Evolutionary conservation across 2,888 invertebrate genomes (phyloP).

Genomic region (Plusia festucae): DNA sequence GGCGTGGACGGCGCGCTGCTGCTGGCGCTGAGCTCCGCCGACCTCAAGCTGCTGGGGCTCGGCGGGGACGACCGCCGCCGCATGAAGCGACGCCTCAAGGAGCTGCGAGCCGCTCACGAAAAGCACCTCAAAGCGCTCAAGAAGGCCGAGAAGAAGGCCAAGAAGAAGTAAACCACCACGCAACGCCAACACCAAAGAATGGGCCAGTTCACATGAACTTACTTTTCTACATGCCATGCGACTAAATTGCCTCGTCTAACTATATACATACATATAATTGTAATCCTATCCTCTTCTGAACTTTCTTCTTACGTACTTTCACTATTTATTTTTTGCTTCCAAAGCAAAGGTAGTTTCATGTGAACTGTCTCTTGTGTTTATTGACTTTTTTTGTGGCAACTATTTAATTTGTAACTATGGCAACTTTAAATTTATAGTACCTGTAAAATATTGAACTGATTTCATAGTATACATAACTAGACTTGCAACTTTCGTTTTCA

Average conservation of each 20-base stretch:
- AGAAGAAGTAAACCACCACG: conserved; percentile 89
- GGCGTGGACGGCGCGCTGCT: conserved; percentile 96
- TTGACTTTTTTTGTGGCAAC: conserved; percentile 42
- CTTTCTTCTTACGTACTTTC: conserved; percentile 11
- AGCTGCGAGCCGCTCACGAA: conserved; percentile 94
- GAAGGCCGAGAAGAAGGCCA: conserved; percentile 95
- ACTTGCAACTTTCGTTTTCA: conserved; percentile 23
- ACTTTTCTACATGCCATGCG: conserved; percentile 26
- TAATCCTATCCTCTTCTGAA: conserved; percentile 14
- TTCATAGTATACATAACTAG: conserved; percentile 33
- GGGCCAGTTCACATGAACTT: conserved; percentile 65
- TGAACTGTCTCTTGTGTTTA: conserved; percentile 55
- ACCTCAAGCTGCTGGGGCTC: conserved; percentile 96
- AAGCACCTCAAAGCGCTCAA: conserved; percentile 95
- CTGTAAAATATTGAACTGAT: conserved; percentile 43
- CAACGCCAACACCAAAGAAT: conserved; percentile 69
- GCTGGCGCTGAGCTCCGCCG: conserved; percentile 96
- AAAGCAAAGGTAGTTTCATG: conserved; percentile 42
- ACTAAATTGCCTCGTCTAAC: conserved; percentile 11
- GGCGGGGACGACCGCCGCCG: conserved; percentile 94
- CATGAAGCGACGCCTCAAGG: conserved; percentile 95
- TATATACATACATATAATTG: conserved; percentile 23
- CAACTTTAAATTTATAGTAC: conserved; percentile 51
- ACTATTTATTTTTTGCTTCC: conserved; percentile 16
- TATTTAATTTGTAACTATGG: conserved; percentile 31